A percentile compares a stretch with the other conserved stretches of the same genome.
phyloP scores from a whole-genome alignment of 2,113 vertebrate genomes.

The Parotia lawesii region DNA sequence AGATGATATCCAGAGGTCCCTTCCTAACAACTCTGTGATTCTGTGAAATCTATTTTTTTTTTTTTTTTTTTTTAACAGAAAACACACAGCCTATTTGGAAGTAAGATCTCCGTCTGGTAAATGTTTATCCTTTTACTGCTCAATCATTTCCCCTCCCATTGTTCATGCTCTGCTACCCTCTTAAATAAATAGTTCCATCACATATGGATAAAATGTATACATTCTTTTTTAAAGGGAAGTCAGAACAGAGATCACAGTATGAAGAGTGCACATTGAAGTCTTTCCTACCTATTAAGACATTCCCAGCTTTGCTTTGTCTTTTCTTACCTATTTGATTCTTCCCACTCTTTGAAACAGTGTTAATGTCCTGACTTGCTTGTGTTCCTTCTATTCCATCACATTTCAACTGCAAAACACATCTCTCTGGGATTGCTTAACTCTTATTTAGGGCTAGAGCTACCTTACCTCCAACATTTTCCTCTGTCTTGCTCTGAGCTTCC shows the following conservation, averaged over 20 bases:
- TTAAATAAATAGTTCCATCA: neutral
- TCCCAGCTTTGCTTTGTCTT: neutral
- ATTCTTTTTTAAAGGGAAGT: neutral
- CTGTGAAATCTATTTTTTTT: neutral
- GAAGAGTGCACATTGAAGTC: neutral
- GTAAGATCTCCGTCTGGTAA: neutral
- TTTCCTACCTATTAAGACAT: neutral
- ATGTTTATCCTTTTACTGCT: neutral
- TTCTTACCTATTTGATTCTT: neutral
- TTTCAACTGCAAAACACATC: neutral
- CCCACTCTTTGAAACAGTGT: neutral
- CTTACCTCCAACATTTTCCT: neutral
- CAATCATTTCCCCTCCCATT: neutral
- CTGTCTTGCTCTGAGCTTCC: neutral
- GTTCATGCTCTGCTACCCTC: neutral
- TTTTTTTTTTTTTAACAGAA: neutral
- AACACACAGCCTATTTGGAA: neutral
- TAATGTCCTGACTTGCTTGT: neutral
- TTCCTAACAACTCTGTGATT: neutral
- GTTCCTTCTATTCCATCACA: neutral
- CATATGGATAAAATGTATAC: neutral
- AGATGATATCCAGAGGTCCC: neutral
- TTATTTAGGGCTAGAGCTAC: neutral
- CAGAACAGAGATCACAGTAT: neutral
- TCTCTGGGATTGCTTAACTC: neutral